Base-by-base conservation (phyloP, 1,140 invertebrate genomes). In the Orussus abietinus region DNA sequence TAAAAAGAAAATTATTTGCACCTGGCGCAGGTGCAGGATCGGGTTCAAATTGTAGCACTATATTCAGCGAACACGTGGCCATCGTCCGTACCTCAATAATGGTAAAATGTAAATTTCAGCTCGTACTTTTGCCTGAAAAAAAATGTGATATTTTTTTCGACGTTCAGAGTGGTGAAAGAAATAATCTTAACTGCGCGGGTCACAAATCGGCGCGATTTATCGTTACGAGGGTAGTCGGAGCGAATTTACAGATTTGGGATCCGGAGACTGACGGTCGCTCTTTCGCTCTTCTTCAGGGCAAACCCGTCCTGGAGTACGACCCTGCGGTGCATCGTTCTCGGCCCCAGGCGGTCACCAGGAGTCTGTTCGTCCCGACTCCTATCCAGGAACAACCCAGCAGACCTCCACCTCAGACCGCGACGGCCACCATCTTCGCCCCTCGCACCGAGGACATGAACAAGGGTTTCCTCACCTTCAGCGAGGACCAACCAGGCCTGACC, bases 381-480 rank as follows among this genome's bases (percentile, higher is more conserved):
- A 39, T 43, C 3, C 37, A 35, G 19, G 35, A 74, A 35, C 66
- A 69, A 35, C 64, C 69, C 35, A 64, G 75, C 35, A 55, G 62
- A 28, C 59, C 67, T 3, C 55, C 67, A 14, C 80, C 82, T 4
- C 78, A 82, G 60, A 80, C 82, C 33, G 79, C 84, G 42, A 86
- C 85, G 28, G 78, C 80, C 49, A 82, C 82, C 55, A 87, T 92
- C 57, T 91, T 92, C 66, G 83, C 82, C 43, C 88, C 86, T 51
- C 81, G 85, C 61, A 88, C 90, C 43, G 81, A 91, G 78, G 90
- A 93, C 69, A 93, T 96, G 90, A 92, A 88, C 73, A 88, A 90
- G 73, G 88, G 88, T 56, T 95, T 89, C 75, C 79, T 93, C 52
- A 88, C 84, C 62, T 92, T 91, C 70, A 83, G 83, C 52, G 88